These are phyloP conservation scores for Anguilla obscura DNA, from an alignment of 2,797 vertebrate species.

Conservation along the genomic window DNA sequence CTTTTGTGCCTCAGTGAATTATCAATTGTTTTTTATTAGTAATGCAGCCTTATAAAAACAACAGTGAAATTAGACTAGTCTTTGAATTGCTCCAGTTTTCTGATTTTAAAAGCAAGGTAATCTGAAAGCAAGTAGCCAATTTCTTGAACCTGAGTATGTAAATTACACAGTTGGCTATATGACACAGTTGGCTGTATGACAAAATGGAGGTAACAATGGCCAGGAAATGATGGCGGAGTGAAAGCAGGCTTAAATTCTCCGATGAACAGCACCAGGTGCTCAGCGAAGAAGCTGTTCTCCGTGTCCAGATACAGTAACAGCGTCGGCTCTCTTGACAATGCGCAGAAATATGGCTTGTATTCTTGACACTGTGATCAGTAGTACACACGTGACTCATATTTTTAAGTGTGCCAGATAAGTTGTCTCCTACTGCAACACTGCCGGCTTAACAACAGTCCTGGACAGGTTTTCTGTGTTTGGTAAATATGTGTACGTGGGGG, in stretches of 20 bases:
- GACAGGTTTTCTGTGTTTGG: not conserved
- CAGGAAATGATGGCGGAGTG: not conserved
- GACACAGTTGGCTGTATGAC: not conserved
- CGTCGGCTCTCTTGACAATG: not conserved
- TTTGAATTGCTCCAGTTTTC: not conserved
- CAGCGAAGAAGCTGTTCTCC: not conserved
- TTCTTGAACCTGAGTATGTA: not conserved
- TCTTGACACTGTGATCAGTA: not conserved
- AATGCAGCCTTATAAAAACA: no score
- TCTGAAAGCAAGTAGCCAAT: not conserved
- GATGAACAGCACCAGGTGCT: not conserved
- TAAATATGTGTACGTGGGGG: not conserved
- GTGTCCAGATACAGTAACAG: not conserved
- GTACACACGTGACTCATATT: not conserved
- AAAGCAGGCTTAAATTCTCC: not conserved
- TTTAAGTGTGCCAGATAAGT: not conserved
- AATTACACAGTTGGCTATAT: not conserved
- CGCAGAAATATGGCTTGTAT: not conserved
- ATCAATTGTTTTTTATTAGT: not conserved
- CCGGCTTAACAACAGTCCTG: not conserved
- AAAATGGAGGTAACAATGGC: not conserved
- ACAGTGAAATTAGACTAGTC: no score
- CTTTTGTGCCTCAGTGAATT: not conserved
- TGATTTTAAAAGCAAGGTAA: no score
- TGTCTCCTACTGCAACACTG: not conserved